These are phyloP conservation scores for Aix galericulata DNA, from an alignment of 2,113 vertebrate genomes.

Conservation along the genomic window DNA sequence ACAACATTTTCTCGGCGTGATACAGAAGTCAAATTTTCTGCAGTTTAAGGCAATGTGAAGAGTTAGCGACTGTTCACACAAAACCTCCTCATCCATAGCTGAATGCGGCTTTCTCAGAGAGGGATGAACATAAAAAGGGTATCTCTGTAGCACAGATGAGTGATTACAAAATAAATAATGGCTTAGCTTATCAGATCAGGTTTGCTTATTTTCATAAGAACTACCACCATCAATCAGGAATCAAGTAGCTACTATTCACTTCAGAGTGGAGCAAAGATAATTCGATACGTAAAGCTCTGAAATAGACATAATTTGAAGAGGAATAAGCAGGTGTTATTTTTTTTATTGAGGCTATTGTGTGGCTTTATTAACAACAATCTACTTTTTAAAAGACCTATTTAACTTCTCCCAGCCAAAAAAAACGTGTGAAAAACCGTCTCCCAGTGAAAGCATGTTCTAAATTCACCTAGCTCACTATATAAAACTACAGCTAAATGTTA, in stretches of 20 bases:
- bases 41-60: neutral
- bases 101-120: neutral
- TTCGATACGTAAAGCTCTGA: conserved; percentile 4
- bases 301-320: conserved; percentile 31
- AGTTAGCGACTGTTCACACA: neutral
- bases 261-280: conserved; percentile 42
- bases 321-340: conserved; percentile 54
- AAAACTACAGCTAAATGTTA: neutral
- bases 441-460: neutral
- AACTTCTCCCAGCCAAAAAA: conserved; percentile 1
- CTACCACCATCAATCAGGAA: conserved; percentile 51
- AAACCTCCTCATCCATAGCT: neutral
- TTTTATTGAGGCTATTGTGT: conserved; percentile 24
- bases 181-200: conserved; percentile 29
- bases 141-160: conserved; percentile 9
- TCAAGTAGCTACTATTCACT: conserved; percentile 35
- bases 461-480: neutral
- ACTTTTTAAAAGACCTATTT: conserved; percentile 1
- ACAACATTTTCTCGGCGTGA: neutral
- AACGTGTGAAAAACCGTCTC: neutral
- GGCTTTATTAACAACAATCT: conserved; percentile 44
- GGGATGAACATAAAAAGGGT: neutral
- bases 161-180: conserved; percentile 36
- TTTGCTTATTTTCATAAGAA: conserved; percentile 50
- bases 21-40: neutral